Evolutionary conservation across 1,140 invertebrate genomes (phyloP).

Genomic region (Eriosoma lanigerum): DNA sequence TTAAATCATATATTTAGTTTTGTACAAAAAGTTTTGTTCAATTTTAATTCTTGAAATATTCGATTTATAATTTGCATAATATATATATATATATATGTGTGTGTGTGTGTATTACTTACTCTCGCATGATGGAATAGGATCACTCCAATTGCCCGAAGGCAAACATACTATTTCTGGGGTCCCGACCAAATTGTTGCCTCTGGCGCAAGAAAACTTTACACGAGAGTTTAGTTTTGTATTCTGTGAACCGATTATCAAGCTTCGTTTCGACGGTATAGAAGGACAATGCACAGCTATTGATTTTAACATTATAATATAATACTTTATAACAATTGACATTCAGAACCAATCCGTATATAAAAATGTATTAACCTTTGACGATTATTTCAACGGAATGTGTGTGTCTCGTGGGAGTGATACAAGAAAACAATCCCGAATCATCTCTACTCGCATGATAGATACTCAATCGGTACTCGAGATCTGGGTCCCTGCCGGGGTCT

Average conservation of each 20-base stretch:
- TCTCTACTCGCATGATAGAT: constrained; percentile 76
- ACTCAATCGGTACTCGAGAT: constrained; percentile 78
- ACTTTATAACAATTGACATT: too few species aligned
- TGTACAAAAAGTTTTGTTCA: background rate
- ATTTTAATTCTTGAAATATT: too few species aligned
- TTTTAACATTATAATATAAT: too few species aligned
- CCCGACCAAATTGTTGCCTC: constrained; percentile 79
- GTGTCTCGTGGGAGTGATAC: constrained; percentile 77
- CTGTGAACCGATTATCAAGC: constrained; percentile 69
- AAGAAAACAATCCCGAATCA: constrained; percentile 79
- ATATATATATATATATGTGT: too few species aligned
- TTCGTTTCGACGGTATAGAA: constrained; percentile 67
- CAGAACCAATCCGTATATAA: background rate
- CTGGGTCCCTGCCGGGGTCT: constrained; percentile 74
- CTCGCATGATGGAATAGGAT: constrained; percentile 76
- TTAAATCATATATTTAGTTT: background rate
- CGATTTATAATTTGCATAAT: too few species aligned
- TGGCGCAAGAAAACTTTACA: constrained; percentile 75
- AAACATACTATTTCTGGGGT: constrained; percentile 71
- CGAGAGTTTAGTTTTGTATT: constrained; percentile 74
- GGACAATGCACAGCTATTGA: constrained; percentile 78
- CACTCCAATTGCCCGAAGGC: constrained; percentile 82
- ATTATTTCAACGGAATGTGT: constrained; percentile 77
- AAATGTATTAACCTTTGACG: constrained; percentile 66
- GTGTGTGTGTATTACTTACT: constrained; percentile 65